Evolutionary conservation across 2,113 vertebrate genomes (phyloP), one percentile per base, ranked within the genome.

Genomic region (Hassar affinis): DNA sequence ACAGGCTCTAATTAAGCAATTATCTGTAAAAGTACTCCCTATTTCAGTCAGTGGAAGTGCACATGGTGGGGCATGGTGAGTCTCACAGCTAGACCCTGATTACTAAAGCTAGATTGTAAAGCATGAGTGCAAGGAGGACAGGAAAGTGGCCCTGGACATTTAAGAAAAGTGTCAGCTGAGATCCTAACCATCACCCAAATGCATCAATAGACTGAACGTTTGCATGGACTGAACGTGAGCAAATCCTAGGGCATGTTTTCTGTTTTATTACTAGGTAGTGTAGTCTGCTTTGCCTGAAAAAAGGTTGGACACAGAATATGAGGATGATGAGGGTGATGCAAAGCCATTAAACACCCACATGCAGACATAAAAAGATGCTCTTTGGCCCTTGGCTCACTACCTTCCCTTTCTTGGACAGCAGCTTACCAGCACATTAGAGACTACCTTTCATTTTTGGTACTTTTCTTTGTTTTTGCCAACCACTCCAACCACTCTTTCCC

Each of bases 1-100:
- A 93, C 91, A 91, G 91, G 87, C 75, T 84, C 90, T 91, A 93
- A 94, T 93, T 93, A 94, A 91, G 92, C 88, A 92, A 94, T 94
- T 94, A 93, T 93, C 90, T 92, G 86, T 92, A 89, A 91, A 92
- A 91, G 91, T 91, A 87, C 86, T 75, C 90, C 78, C 88, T 91
- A 92, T 92, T 93, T 88, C 91, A 91, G 90, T 91, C 91, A 92
- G 90, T 91, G 86, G 88, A 89, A 91, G 90, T 87, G 78, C 78
- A 85, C 81, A 86, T n/a, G 2, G 38, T 42, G 86, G 86, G 90
- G 89, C 85, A 83, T 78, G 84, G 87, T 49, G 81, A 22, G 76
- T 57, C 7, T 69, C 30, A n/a, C 47, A 57, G 51, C 54, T 4
- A n/a, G 57, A 45, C 35, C 57, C 79, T 92, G 92, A 92, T 92